Evolutionary conservation across 2,113 vertebrate genomes (phyloP).

Genomic region (Melanocharis versteri): DNA sequence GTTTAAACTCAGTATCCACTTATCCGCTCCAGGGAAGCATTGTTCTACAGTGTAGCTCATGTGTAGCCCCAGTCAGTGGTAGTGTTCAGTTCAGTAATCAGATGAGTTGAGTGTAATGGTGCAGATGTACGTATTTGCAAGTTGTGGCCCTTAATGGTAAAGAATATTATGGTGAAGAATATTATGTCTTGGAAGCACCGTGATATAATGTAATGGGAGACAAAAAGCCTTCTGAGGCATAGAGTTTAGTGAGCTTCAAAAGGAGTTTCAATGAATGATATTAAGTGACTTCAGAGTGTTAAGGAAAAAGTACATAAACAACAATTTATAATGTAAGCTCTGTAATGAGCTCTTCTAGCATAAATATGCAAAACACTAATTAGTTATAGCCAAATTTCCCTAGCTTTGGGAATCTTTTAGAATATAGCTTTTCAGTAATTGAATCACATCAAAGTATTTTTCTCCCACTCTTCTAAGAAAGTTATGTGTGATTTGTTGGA

Average conservation of each 20-base stretch:
- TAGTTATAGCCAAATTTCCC: not conserved
- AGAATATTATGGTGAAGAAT: not conserved
- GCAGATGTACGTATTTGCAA: not conserved
- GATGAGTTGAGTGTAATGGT: not conserved
- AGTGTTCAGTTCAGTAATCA: not conserved
- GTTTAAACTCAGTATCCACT: not conserved
- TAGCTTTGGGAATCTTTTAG: conserved; percentile 11
- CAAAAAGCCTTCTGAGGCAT: not conserved
- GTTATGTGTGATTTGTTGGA: not conserved
- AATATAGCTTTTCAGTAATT: conserved; percentile 24
- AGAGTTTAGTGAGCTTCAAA: not conserved
- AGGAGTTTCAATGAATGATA: not conserved
- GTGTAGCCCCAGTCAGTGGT: not conserved
- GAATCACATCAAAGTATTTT: conserved; percentile 11
- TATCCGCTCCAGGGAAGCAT: not conserved
- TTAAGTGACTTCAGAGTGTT: not conserved
- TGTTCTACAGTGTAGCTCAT: not conserved
- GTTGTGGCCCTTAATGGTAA: not conserved
- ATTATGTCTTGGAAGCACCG: not conserved
- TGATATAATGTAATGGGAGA: not conserved
- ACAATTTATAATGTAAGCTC: not conserved
- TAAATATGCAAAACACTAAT: conserved; percentile 4
- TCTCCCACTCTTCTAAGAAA: not conserved
- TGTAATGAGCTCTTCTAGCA: not conserved
- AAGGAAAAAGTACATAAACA: conserved; percentile 6